These are phyloP conservation scores for Amiota mariae DNA, from an alignment of 2,888 invertebrate species.

Conservation along the genomic window DNA sequence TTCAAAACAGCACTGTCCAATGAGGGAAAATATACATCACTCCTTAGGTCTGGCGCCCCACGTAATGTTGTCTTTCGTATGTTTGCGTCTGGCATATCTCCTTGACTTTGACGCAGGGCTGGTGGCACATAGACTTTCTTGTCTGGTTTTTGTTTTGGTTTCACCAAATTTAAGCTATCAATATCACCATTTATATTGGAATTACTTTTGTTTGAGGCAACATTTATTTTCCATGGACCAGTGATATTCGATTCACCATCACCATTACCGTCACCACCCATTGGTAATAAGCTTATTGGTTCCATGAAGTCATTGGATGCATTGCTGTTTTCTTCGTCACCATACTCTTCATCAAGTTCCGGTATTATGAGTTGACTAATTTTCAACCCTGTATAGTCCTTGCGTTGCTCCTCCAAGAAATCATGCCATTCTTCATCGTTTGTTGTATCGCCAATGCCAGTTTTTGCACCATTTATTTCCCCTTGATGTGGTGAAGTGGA, in stretches of 20 bases:
- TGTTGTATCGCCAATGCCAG: constrained; percentile 29
- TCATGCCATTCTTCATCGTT: constrained; percentile 53
- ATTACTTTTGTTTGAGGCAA: background rate
- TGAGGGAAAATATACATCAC: constrained; percentile 14
- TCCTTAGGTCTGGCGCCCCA: constrained; percentile 13
- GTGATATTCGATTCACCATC: constrained; percentile 35
- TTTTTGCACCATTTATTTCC: constrained; percentile 6
- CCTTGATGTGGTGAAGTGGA: background rate
- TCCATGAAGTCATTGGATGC: background rate
- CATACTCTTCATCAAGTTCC: background rate
- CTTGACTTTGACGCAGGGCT: constrained; percentile 52
- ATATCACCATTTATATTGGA: background rate
- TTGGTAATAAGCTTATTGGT: background rate
- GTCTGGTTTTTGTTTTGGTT: background rate
- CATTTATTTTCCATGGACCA: constrained; percentile 50
- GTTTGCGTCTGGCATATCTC: constrained; percentile 27
- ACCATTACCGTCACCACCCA: constrained; percentile 50
- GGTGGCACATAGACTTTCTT: constrained; percentile 51
- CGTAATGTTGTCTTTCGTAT: background rate
- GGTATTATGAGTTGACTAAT: constrained; percentile 31
- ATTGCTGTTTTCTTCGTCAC: constrained; percentile 16
- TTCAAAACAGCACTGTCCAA: background rate
- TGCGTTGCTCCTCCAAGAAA: constrained; percentile 51
- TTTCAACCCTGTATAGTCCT: constrained; percentile 40
- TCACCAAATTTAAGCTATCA: background rate